Evolutionary conservation across 2,113 vertebrate genomes (phyloP), one percentile per base, ranked within the genome.

Genomic region (Phocoena phocoena): DNA sequence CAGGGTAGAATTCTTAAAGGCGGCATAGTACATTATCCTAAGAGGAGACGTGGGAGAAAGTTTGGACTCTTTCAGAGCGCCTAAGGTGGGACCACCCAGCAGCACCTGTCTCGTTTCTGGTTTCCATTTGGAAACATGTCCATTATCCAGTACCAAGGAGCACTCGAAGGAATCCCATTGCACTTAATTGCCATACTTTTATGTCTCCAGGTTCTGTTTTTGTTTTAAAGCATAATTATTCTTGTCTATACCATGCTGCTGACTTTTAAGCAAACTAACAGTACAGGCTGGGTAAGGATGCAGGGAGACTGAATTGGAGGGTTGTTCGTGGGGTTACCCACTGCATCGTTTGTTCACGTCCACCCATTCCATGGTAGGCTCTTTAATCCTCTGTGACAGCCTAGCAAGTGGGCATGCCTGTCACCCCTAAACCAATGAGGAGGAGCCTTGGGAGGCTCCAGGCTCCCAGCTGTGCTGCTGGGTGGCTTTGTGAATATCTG

Each of bases 21-120:
- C 55, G 17, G 17, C 10, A 36, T 14, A 26, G 41, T 17, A 23
- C 23, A 0, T 95, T 82, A 5, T 60, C n/a, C 62, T 14, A n/a
- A 63, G 71, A 53, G 31, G 26, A 90, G 63, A 36, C 33, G 8
- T 28, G n/a, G 55, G 50, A 31, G 58, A 55, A n/a, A 7, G 25
- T 36, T 71, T 41, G n/a, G 31, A 17, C 67, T n/a, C 44, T 38
- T 28, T 38, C 50, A 21, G 12, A 17, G 41, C 5, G 3, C 50
- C 0, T 0, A 1, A 13, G 33, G 41, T 17, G 93, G 47, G 21
- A 21, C 47, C 0, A 0, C 25, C 21, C 9, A 14, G 65, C 23
- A 4, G 26, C 6, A 17, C 38, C 15, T 44, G 31, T 53, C 44
- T 89, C 17, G 3, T 70, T 62, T 31, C 21, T 8, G 26, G 33